A percentile compares a stretch with the other conserved stretches of the same genome.
Conservation (phyloP, 2,113 vertebrate species). For the Callipepla californica region DNA sequence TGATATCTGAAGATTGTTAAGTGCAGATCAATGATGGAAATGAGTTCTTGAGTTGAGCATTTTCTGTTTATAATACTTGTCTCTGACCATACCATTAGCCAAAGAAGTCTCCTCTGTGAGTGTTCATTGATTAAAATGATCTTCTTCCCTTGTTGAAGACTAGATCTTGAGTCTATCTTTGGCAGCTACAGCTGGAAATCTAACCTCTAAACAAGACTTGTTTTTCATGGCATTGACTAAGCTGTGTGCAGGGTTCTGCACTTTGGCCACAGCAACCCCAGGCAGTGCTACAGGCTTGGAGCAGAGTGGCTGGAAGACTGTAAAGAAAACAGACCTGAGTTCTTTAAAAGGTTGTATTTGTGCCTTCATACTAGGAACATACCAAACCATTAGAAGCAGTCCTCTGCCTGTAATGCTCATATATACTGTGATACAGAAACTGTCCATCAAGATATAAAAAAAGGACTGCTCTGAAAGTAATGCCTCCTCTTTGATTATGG, state of each 20-base stretch:
- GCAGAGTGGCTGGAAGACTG: too few relatives aligned
- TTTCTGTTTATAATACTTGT: conserved; percentile 12
- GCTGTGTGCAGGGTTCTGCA: background rate
- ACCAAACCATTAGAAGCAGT: too few relatives aligned
- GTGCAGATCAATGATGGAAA: background rate
- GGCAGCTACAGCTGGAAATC: background rate
- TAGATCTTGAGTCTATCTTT: background rate
- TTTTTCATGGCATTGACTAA: background rate
- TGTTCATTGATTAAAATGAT: background rate
- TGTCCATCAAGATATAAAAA: too few relatives aligned
- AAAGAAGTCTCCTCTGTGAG: background rate
- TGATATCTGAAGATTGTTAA: background rate
- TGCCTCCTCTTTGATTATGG: too few relatives aligned
- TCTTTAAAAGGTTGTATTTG: too few relatives aligned
- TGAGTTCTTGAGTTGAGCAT: background rate
- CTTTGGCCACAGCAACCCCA: too few relatives aligned
- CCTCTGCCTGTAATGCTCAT: too few relatives aligned
- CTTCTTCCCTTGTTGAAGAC: background rate
- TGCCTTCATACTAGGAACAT: too few relatives aligned
- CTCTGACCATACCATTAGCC: background rate
- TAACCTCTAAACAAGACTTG: background rate
- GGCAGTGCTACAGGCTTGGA: too few relatives aligned
- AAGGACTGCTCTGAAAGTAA: too few relatives aligned
- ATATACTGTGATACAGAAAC: too few relatives aligned
- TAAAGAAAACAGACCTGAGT: too few relatives aligned